Base-by-base conservation (phyloP, 2,113 vertebrate genomes). In the Salvelinus namaycush region DNA sequence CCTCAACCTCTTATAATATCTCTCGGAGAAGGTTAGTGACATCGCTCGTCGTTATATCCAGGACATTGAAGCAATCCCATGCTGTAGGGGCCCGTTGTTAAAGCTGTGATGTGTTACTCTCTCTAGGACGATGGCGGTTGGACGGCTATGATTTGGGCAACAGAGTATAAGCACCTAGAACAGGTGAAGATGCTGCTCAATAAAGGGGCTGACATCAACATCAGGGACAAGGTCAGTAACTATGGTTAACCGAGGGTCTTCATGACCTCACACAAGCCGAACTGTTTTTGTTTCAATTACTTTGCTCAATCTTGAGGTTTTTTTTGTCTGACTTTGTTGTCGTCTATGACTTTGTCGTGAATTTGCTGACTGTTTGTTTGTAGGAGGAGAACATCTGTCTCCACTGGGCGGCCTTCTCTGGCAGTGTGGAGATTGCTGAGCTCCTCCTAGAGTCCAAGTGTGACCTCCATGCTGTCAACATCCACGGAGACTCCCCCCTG, bases 141-240 rank as follows among this genome's bases (percentile, higher is more conserved):
- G 98, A 99, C 98, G 0, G 95, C 98, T 0, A 97, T 99, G 96
- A 99, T 99, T 77, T 99, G 98, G 98, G 97, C 97, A 26, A 99
- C 98, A 0, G 98, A 99, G 77, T 99, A 99, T 91, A 98, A 97
- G 77, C 98, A 99, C 0, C 92, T 95, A 1, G 96, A 98, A 70
- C 94, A 98, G 64, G 97, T 99, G 86, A 97, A 96, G 88, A 93
- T 99, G 87, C 92, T 99, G 79, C 93, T 98, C 26, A 93, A 95
- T 12, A 96, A 94, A 89, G 96, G 96, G 5, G 98, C 98, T 0
- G 97, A 99, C 92, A 94, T 97, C 92, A 97, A 95, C 92, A 95
- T 99, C 90, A 94, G 97, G n/a, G 98, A 99, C 88, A 99, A 99
- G 68, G 98, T 99, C 75, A 94, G 94, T 60, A n/a, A 13, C 18